These are phyloP conservation scores for Amblyopsis hoosieri DNA, from an alignment of 2,797 vertebrate genomes.

Conservation along the genomic window DNA sequence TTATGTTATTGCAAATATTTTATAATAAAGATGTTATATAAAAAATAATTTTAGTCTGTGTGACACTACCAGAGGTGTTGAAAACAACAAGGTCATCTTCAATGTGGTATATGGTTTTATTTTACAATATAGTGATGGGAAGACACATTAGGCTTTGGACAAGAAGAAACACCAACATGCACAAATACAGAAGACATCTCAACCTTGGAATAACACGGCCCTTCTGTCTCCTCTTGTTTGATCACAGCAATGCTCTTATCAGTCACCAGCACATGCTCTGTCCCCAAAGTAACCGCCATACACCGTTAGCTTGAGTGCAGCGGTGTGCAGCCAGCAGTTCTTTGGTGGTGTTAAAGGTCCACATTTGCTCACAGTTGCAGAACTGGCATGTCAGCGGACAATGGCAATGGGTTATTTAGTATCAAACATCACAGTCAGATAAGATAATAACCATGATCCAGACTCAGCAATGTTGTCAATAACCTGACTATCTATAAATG, in stretches of 20 bases:
- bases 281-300: constrained; percentile 53
- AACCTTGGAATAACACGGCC: background rate
- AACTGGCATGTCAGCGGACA: constrained; percentile 26
- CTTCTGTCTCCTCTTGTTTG: constrained; percentile 18
- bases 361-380: constrained; percentile 44
- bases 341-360: constrained; percentile 19
- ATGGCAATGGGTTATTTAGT: constrained; percentile 43
- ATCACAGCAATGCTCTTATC: constrained; percentile 53
- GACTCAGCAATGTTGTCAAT: too few species aligned
- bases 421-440: constrained; percentile 43
- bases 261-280: constrained; percentile 43
- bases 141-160: background rate
- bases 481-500: too few species aligned
- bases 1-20: too few species aligned
- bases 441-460: constrained; percentile 28
- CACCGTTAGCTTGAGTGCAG: constrained; percentile 21
- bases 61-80: too few species aligned
- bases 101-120: background rate
- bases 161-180: constrained; percentile 11
- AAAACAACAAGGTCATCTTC: too few species aligned
- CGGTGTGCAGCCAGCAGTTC: constrained; percentile 42
- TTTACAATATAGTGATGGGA: background rate
- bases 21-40: too few species aligned
- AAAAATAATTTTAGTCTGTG: too few species aligned
- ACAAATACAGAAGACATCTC: background rate